Conservation (phyloP, 2,888 invertebrate species). For the Stenchaetothrips biformis region DNA sequence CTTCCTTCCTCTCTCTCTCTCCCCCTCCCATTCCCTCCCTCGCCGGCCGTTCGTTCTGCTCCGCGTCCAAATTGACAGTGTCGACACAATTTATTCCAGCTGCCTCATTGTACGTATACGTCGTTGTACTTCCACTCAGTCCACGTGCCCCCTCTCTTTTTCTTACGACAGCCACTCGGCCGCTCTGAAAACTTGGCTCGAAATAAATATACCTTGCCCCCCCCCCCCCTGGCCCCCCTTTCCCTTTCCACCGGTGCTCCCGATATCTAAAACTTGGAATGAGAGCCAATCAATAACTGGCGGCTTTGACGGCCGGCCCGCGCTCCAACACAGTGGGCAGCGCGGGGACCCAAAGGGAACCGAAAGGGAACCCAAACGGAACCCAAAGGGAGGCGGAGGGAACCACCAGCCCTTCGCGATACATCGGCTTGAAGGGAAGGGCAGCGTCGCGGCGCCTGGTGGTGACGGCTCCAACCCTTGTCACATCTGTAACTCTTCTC, state of each 20-base stretch:
- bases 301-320: too few species aligned
- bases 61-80: too few species aligned
- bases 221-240: not conserved
- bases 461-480: not conserved
- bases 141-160: too few species aligned
- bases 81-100: too few species aligned
- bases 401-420: not conserved
- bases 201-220: not conserved
- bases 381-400: not conserved
- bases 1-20: not conserved
- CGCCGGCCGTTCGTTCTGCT: too few species aligned
- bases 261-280: not conserved
- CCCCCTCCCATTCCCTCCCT: not conserved
- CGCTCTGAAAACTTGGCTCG: too few species aligned
- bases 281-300: not conserved
- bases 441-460: not conserved
- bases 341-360: too few species aligned
- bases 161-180: too few species aligned
- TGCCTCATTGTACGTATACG: too few species aligned
- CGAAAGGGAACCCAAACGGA: too few species aligned
- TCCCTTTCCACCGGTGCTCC: not conserved
- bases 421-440: not conserved
- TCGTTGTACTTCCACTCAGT: too few species aligned
- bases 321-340: too few species aligned
- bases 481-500: constrained; percentile 1